Conservation (phyloP, 2,113 vertebrate species). For the Hiodon tergisus region DNA sequence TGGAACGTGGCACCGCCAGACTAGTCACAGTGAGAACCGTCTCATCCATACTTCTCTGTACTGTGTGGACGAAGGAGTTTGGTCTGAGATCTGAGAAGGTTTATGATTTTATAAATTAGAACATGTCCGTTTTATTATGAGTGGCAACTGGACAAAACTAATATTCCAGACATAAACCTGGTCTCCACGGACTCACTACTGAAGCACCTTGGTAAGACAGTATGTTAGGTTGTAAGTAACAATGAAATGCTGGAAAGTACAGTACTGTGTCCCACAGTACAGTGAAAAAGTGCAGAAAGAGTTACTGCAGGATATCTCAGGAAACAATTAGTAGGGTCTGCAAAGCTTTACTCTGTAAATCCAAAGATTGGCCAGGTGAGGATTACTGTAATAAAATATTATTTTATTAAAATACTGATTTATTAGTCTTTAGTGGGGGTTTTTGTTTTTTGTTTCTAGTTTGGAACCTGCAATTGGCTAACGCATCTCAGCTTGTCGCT, state of each 20-base stretch:
- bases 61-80: no score
- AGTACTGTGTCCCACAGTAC: conserved; percentile 45
- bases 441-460: no score
- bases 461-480: no score
- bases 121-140: neutral
- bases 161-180: neutral
- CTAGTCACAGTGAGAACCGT: no score
- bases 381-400: conserved; percentile 12
- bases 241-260: conserved; percentile 28
- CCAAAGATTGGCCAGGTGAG: conserved; percentile 21
- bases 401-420: neutral
- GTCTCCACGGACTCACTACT: neutral
- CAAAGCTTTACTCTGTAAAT: conserved; percentile 26
- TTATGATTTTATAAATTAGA: neutral
- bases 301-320: conserved; percentile 41
- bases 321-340: conserved; percentile 48
- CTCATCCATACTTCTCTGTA: no score
- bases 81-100: neutral
- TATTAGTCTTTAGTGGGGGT: neutral
- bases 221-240: neutral
- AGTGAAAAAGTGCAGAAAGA: conserved; percentile 44
- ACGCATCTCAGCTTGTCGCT: no score
- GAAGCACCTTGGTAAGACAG: neutral
- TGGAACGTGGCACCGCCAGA: no score
- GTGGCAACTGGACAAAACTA: neutral